phyloP scores from a whole-genome alignment of 2,113 vertebrate species.

The Pyrgilauda ruficollis region DNA sequence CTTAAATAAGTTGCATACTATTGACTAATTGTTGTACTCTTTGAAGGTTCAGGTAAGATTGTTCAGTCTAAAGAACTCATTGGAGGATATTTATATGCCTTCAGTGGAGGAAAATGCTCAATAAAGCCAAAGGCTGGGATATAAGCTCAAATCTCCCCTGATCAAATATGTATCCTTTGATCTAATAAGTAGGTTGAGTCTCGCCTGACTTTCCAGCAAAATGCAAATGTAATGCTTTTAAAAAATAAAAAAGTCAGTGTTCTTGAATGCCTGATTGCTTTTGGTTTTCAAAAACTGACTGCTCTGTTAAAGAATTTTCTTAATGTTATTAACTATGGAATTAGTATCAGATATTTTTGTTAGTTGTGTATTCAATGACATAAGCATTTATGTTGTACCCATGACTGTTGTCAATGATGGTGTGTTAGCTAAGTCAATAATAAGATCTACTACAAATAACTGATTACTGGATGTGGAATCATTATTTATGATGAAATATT shows the following conservation, averaged over 20 bases:
- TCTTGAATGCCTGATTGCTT: neutral
- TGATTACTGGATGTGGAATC: neutral
- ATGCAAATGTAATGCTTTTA: neutral
- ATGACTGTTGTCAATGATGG: neutral
- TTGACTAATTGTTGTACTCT: neutral
- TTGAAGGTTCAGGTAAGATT: neutral
- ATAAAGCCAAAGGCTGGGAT: conserved; percentile 24
- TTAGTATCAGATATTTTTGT: neutral
- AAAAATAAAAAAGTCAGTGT: neutral
- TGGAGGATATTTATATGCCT: conserved; percentile 34
- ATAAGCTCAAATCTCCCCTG: conserved; percentile 34
- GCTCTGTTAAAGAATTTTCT: neutral
- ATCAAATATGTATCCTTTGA: conserved; percentile 59
- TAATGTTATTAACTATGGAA: neutral
- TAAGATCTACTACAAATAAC: neutral
- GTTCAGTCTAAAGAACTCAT: neutral
- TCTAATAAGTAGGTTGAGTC: conserved; percentile 61
- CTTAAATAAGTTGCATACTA: neutral
- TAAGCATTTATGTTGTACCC: neutral
- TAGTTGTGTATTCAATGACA: neutral
- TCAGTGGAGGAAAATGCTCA: conserved; percentile 9
- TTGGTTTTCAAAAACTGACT: neutral
- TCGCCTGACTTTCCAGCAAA: conserved; percentile 51
- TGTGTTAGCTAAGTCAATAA: neutral
- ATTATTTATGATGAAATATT: neutral